Evolutionary conservation across 2,797 vertebrate species (phyloP).

Genomic region (Mormyrus hasselquistii): DNA sequence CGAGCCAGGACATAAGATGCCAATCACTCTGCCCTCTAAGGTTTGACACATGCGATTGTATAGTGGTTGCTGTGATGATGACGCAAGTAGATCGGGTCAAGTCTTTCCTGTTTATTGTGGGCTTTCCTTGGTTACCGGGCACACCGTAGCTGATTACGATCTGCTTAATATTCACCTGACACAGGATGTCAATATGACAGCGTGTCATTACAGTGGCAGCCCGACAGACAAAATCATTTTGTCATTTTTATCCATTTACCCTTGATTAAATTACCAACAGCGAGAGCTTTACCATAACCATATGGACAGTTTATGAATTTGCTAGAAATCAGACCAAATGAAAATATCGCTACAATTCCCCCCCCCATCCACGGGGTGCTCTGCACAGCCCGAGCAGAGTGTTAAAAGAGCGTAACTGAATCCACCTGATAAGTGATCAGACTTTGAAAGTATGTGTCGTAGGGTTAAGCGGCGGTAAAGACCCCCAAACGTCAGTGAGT

Average conservation of each 20-base stretch:
- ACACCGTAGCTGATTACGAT: background rate
- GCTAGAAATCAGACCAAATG: constrained; percentile 16
- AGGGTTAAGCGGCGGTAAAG: background rate
- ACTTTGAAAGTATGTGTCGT: constrained; percentile 17
- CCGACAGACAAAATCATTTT: background rate
- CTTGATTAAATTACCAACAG: background rate
- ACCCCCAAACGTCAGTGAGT: background rate
- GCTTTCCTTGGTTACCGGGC: background rate
- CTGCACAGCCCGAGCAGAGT: background rate
- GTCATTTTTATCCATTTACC: background rate
- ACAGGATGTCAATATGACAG: background rate
- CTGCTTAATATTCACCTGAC: background rate
- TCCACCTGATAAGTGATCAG: constrained; percentile 19
- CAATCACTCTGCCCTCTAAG: background rate
- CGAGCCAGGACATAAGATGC: background rate
- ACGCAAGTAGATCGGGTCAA: background rate
- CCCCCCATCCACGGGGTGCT: background rate
- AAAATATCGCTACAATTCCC: background rate
- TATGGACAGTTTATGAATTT: constrained; percentile 10
- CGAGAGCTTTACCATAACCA: background rate
- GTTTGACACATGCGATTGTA: background rate
- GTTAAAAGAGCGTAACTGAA: constrained; percentile 18
- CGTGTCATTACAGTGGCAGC: background rate
- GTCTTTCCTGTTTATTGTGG: background rate
- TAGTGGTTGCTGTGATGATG: background rate